Evolutionary conservation across 2,888 invertebrate species (phyloP), one percentile per base, ranked within the genome.

Genomic region (Lapara coniferarum): DNA sequence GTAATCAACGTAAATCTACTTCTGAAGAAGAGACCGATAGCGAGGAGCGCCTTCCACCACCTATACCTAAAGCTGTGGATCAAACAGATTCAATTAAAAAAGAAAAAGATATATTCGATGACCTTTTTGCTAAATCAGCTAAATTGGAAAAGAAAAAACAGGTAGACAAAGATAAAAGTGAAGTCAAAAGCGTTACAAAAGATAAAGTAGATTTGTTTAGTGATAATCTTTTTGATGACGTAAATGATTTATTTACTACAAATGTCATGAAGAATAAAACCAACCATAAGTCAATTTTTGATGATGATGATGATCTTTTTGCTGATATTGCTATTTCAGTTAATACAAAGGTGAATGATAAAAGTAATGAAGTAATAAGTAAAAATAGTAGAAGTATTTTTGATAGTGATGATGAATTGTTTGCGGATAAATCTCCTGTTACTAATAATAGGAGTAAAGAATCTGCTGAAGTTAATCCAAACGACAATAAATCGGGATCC

Each of bases 181-280:
- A 72, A 49, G 76, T 72, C 57, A 77, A 79, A 70, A 76, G 76
- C 13, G 71, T 75, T 5, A 77, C 78, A 49, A 82, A 83, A 70
- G 56, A 74, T 37, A 89, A 86, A 74, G 77, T 89, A 25, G 91
- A 93, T 80, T 71, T 91, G 6, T 92, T 92, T 63, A 88, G 82
- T 71, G 92, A 92, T 74, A 85, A 90, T 76, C 77, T 93, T 67
- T 93, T 93, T 75, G 93, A 93, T 84, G 93, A 93, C 74, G 89
- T 92, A 6, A 92, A 93, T 75, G 89, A 93, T 81, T 89, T 92
- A 63, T 93, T 92, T 72, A 84, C 87, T 10, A 86, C 81, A n/a
- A 84, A 85, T 55, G 76, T 88, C 49, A 76, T 81, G 13, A 89
- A 80, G 77, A 80, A 84, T 58, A 76, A 75, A 69, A 77, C 76